These are phyloP conservation scores for Plutella xylostella DNA, from an alignment of 2,888 invertebrate species.

Conservation along the genomic window DNA sequence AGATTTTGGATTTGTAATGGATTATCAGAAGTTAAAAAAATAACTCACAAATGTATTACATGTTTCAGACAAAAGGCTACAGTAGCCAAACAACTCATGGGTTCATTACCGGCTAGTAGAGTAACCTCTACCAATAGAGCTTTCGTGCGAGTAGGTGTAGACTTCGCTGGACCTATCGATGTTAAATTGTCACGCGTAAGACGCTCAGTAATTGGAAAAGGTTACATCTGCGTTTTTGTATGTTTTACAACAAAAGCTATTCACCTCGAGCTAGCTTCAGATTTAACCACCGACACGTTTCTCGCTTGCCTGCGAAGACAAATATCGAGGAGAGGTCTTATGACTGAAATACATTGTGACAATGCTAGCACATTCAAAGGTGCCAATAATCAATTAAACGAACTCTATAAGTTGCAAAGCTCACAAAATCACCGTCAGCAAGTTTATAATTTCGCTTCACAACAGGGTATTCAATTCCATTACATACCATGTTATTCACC, in stretches of 20 bases:
- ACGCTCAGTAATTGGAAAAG: constrained; percentile 12
- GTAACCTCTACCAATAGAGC: constrained; percentile 10
- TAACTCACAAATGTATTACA: constrained; percentile 16
- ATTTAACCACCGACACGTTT: background rate
- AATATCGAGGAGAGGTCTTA: background rate
- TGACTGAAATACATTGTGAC: background rate
- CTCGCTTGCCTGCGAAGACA: background rate
- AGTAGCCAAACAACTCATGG: constrained; percentile 16
- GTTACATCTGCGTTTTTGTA: constrained; percentile 15
- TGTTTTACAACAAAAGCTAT: constrained; percentile 16
- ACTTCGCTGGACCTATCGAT: constrained; percentile 16
- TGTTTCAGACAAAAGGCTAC: constrained; percentile 18
- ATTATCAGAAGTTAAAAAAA: constrained; percentile 15
- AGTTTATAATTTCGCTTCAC: background rate
- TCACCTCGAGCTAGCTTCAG: constrained; percentile 11
- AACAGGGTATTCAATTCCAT: constrained; percentile 12
- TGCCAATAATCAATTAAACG: constrained; percentile 3
- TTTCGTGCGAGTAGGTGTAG: constrained; percentile 15
- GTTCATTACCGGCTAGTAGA: constrained; percentile 13
- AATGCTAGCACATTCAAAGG: constrained; percentile 2
- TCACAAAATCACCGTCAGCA: background rate
- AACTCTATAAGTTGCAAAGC: background rate
- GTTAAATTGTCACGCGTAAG: constrained; percentile 13
- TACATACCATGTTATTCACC: constrained; percentile 23
- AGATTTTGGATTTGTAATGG: constrained; percentile 18